Conservation (phyloP, 2,113 vertebrate species). For the Anas platyrhynchos region DNA sequence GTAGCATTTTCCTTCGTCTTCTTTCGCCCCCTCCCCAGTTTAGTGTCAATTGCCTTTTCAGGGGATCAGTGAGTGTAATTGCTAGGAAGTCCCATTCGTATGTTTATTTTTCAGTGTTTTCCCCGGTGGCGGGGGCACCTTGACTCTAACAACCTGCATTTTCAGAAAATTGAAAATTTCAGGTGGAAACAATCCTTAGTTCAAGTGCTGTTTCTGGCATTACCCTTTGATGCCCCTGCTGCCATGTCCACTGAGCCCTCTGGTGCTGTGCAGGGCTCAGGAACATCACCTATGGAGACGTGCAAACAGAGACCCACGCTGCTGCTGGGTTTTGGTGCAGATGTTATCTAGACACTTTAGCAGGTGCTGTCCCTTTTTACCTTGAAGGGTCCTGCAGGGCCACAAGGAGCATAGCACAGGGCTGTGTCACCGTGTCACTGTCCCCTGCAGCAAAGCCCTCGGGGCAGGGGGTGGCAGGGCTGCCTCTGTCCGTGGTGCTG, state of each 20-base stretch:
- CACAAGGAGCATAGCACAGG: rapidly evolving
- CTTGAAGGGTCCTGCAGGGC: too few relatives aligned
- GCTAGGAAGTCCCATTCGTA: background rate
- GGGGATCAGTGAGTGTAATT: background rate
- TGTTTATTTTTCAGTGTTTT: background rate
- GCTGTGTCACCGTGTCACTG: too few relatives aligned
- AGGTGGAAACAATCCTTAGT: background rate
- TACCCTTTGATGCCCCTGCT: background rate
- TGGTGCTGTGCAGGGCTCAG: rapidly evolving
- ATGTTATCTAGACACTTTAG: rapidly evolving
- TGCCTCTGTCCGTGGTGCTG: conserved; percentile 6
- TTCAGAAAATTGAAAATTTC: background rate
- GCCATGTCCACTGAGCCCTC: rapidly evolving
- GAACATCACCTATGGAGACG: rapidly evolving
- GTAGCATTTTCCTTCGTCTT: conserved; percentile 46
- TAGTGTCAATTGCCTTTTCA: background rate
- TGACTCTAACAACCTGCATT: background rate
- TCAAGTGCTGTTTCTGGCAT: background rate
- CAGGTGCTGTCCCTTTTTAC: background rate
- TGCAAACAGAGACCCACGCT: rapidly evolving
- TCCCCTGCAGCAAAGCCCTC: rapidly evolving
- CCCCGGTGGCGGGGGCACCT: background rate
- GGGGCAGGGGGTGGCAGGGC: rapidly evolving
- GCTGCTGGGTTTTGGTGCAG: rapidly evolving
- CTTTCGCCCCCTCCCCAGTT: background rate